A percentile compares a stretch with the other conserved stretches of the same genome.
Conservation (phyloP, 2,888 invertebrate genomes). For the Conchocele bisecta region DNA sequence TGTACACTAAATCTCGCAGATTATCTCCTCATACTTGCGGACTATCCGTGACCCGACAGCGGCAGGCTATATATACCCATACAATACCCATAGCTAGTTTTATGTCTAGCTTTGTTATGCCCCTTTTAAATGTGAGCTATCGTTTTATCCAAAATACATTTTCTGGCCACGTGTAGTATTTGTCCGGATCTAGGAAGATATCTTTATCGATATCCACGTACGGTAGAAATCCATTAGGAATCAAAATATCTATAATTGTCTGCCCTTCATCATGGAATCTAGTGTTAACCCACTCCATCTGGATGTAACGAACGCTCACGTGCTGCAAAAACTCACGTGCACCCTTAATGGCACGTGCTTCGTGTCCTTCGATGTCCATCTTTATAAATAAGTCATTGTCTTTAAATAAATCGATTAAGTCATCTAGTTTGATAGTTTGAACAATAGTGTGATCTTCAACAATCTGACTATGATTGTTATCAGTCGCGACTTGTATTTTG, state of each 20-base stretch:
- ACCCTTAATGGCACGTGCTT: constrained; percentile 62
- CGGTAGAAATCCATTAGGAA: constrained; percentile 66
- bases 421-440: constrained; percentile 64
- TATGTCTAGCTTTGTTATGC: too few relatives aligned
- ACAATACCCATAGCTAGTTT: too few relatives aligned
- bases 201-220: constrained; percentile 39
- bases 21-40: too few relatives aligned
- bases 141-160: constrained; percentile 73
- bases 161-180: constrained; percentile 68
- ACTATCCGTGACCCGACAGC: too few relatives aligned
- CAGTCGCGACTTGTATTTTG: not conserved
- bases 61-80: too few relatives aligned
- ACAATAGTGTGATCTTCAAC: constrained; percentile 27
- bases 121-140: too few relatives aligned
- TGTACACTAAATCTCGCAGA: too few relatives aligned
- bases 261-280: constrained; percentile 51
- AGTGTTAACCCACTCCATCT: constrained; percentile 75
- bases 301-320: constrained; percentile 63
- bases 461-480: not conserved
- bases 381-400: constrained; percentile 65
- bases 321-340: constrained; percentile 61
- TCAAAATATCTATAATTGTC: constrained; percentile 56
- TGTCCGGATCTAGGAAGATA: constrained; percentile 44
- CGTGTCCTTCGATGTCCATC: constrained; percentile 74
- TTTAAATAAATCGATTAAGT: constrained; percentile 56